A percentile compares a stretch with the other conserved stretches of the same genome.
Evolutionary conservation across 2,888 invertebrate genomes (phyloP).

Genomic region (Agrypnus murinus): DNA sequence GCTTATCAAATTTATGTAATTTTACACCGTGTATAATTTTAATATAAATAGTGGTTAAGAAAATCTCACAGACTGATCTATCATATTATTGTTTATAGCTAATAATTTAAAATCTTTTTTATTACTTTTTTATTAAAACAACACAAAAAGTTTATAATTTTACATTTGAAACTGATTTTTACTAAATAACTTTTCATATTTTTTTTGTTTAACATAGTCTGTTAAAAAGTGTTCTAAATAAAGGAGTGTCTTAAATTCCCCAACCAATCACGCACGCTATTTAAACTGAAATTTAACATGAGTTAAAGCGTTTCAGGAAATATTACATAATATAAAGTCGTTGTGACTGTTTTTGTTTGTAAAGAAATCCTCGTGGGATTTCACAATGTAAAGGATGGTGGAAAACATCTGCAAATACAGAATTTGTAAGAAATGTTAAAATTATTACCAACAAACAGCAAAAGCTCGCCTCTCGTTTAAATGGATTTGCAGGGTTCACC

Average conservation of each 20-base stretch:
- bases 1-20: no score
- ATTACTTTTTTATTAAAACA: no score
- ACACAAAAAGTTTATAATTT: no score
- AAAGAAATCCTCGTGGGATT: neutral
- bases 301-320: neutral
- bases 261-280: neutral
- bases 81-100: no score
- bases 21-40: no score
- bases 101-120: no score
- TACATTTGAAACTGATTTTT: no score
- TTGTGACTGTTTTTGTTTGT: neutral
- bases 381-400: neutral
- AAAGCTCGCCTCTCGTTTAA: constrained; percentile 9
- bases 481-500: constrained; percentile 22
- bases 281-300: neutral
- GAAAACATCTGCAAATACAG: neutral
- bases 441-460: constrained; percentile 3
- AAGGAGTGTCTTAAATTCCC: neutral
- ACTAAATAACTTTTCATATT: no score
- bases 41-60: no score
- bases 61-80: no score
- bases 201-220: neutral
- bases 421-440: constrained; percentile 14
- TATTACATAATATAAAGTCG: neutral
- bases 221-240: neutral